These are phyloP conservation scores for Aptenodytes forsteri DNA, from an alignment of 2,113 vertebrate species.

Conservation along the genomic window DNA sequence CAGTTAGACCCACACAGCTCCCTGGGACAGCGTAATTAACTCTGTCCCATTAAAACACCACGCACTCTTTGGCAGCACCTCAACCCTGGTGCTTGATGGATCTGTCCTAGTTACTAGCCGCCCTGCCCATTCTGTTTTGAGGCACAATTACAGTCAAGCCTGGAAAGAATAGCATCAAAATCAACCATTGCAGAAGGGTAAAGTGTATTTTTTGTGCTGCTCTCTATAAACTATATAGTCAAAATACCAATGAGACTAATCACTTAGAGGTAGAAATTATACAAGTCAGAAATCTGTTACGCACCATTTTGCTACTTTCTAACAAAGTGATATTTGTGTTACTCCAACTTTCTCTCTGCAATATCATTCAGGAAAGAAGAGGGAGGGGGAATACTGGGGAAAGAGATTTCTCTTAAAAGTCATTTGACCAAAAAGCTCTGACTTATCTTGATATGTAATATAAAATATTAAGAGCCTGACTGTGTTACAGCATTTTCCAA, in stretches of 20 bases:
- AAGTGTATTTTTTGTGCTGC: neutral
- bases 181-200: neutral
- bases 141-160: neutral
- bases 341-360: neutral
- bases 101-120: neutral
- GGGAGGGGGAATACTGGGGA: neutral
- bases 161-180: neutral
- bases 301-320: neutral
- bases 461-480: neutral
- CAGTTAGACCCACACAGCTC: neutral
- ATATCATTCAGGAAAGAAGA: neutral
- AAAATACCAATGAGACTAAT: neutral
- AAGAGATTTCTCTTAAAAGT: neutral
- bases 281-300: neutral
- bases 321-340: neutral
- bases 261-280: neutral
- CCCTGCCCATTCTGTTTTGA: neutral
- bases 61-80: neutral
- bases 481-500: neutral
- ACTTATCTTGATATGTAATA: neutral
- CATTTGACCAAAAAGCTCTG: neutral
- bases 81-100: neutral
- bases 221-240: neutral
- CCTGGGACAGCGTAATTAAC: neutral
- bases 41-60: neutral